Base-by-base conservation (phyloP, 2,888 invertebrate species). In the Blera fallax region DNA sequence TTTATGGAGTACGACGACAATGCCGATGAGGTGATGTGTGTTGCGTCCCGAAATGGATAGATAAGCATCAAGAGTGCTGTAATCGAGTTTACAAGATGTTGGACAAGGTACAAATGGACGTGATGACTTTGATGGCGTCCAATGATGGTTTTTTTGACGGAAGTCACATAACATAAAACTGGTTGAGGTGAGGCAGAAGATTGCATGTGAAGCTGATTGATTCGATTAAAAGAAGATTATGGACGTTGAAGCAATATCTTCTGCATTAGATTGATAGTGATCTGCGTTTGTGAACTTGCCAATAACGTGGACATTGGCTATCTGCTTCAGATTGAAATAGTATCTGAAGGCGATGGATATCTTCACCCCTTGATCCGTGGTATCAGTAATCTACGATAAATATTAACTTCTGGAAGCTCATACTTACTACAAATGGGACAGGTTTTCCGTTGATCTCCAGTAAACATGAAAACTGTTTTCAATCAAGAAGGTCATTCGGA, bases 81-180 rank as follows among this genome's bases (percentile, higher is more conserved):
- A 85, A 67, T 76, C 81, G 81, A 76, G 80, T 81, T 85, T 81
- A 81, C 85, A 77, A 85, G 81, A 85, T 85, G 85, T 81, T 81
- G 81, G 76, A 81, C 85, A 81, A 85, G 85, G 72, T 72, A 81
- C 85, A 70, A 67, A 85, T 81, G 80, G 62, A 34, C 80, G 69
- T 77, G 69, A 77, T 77, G 54, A 43, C 29, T 64, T 40, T 82
- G 64, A 78, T 77, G 70, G 70, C 29, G 27, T 70, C 45, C 70
- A 70, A 70, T 82, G 62, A 82, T 82, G 64, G 77, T n/a, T 52
- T 58, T 3, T 64, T 50, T 24, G 64, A 78, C 77, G 77, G 82
- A 77, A 82, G 70, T 82, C 50, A 24, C 40, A 40, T 21, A 10
- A 73, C 64, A 77, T 40, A 62, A 70, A 82, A 72, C 70, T 78